Percentiles rank a stretch among this genome's conserved stretches.
Evolutionary conservation across 2,888 invertebrate genomes (phyloP).

Genomic region (Lepidochitona cinerea): DNA sequence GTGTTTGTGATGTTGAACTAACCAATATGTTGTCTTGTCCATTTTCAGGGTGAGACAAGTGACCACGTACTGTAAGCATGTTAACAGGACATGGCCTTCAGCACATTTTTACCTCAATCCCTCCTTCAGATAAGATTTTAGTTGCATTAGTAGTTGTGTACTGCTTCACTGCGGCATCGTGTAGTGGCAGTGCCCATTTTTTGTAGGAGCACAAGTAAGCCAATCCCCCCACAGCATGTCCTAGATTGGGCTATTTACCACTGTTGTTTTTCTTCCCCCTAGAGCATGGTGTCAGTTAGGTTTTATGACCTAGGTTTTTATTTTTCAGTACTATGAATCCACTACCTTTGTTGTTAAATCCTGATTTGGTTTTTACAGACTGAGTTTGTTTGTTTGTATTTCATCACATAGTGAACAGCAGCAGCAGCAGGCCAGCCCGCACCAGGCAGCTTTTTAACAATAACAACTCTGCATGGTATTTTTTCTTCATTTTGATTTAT

Average conservation of each 20-base stretch:
- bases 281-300: too few species aligned
- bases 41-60: slow-evolving; percentile 23
- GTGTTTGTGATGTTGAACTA: slow-evolving; percentile 27
- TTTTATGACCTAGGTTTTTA: too few species aligned
- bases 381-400: not conserved
- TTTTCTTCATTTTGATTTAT: slow-evolving; percentile 5
- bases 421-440: not conserved
- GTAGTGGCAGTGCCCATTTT: too few species aligned
- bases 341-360: not conserved
- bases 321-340: too few species aligned
- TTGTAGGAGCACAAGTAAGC: too few species aligned
- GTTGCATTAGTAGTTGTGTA: too few species aligned
- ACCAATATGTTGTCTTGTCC: not conserved
- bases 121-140: too few species aligned
- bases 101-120: not conserved
- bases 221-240: too few species aligned
- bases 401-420: not conserved
- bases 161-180: too few species aligned
- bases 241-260: too few species aligned
- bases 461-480: slow-evolving; percentile 1
- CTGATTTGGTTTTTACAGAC: not conserved
- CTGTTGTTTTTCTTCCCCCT: too few species aligned
- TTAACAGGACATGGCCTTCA: not conserved
- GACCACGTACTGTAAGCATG: slow-evolving; percentile 6
- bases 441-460: not conserved